A percentile compares a stretch with the other conserved stretches of the same genome.
These are phyloP conservation scores for Cydia splendana DNA, from an alignment of 1,140 invertebrate species.

Conservation along the genomic window DNA sequence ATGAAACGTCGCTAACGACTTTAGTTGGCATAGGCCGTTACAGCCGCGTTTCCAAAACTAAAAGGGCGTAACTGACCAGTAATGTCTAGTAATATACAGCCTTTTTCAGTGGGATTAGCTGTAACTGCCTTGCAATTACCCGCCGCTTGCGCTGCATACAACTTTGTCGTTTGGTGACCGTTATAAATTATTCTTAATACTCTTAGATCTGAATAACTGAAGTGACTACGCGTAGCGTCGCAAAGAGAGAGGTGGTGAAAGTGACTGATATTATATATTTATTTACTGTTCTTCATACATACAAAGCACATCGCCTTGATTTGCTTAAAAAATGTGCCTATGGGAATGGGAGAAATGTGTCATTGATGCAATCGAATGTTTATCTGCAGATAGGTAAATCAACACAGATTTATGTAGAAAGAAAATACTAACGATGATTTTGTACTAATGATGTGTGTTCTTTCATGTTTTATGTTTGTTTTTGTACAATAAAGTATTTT, in stretches of 20 bases:
- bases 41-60: background rate
- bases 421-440: too few species aligned
- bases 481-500: too few species aligned
- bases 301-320: too few species aligned
- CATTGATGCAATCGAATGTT: too few species aligned
- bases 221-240: background rate
- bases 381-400: too few species aligned
- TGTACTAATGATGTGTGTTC: too few species aligned
- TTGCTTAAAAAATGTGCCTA: too few species aligned
- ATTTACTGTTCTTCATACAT: too few species aligned
- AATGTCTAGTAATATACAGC: background rate
- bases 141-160: slow-evolving; percentile 12
- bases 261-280: too few species aligned
- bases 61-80: background rate
- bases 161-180: slow-evolving; percentile 11
- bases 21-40: slow-evolving; percentile 19
- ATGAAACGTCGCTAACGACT: slow-evolving; percentile 15
- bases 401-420: too few species aligned
- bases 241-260: background rate
- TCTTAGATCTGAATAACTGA: background rate
- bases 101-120: background rate
- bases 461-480: too few species aligned
- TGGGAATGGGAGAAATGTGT: too few species aligned
- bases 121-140: slow-evolving; percentile 10
- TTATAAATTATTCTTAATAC: slow-evolving; percentile 12